Percentiles rank a stretch among this genome's conserved stretches.
Conservation (phyloP, 2,888 invertebrate species). For the Eupithecia abbreviata region DNA sequence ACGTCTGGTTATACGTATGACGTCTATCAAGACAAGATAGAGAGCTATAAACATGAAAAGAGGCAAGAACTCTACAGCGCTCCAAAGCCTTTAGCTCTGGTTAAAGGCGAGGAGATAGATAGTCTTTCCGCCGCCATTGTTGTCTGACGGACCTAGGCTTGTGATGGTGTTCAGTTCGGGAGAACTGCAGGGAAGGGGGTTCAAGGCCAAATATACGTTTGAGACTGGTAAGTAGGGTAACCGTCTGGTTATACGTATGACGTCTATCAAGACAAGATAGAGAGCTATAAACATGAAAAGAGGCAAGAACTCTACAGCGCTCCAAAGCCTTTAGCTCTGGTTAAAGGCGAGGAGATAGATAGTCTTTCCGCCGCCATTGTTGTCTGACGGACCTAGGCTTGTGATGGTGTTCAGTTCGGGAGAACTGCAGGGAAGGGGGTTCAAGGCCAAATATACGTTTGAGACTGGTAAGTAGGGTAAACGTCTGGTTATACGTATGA, state of each 20-base stretch:
- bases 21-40: not conserved
- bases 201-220: slow-evolving; percentile 94
- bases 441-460: slow-evolving; percentile 94
- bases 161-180: slow-evolving; percentile 98
- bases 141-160: slow-evolving; percentile 95
- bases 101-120: slow-evolving; percentile 50
- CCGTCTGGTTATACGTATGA: not conserved
- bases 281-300: slow-evolving; percentile 58
- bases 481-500: not conserved
- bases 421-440: slow-evolving; percentile 94
- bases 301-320: slow-evolving; percentile 90
- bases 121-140: slow-evolving; percentile 89
- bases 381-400: slow-evolving; percentile 95
- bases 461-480: slow-evolving; percentile 87
- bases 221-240: slow-evolving; percentile 87
- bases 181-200: slow-evolving; percentile 94
- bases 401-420: slow-evolving; percentile 98
- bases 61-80: slow-evolving; percentile 90
- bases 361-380: slow-evolving; percentile 89
- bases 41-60: slow-evolving; percentile 58
- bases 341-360: slow-evolving; percentile 48
- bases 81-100: slow-evolving; percentile 45
- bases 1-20: not conserved
- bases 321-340: slow-evolving; percentile 45
- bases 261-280: not conserved